Conservation (phyloP, 2,888 invertebrate genomes). For the Antheraea yamamai region DNA sequence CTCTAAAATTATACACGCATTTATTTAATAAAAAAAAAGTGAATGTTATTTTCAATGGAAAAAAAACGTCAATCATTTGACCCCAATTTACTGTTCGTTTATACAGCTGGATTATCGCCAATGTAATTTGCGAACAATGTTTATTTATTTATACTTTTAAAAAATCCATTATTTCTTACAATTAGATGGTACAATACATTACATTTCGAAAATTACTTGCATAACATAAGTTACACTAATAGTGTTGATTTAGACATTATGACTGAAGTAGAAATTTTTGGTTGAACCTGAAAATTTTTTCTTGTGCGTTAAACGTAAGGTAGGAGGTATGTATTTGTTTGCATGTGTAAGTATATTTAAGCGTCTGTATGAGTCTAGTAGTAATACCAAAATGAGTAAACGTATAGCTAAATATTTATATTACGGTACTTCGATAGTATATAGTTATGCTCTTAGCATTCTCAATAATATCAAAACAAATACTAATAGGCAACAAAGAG, state of each 20-base stretch:
- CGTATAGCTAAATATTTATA: too few relatives aligned
- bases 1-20: not conserved
- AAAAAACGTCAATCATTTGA: not conserved
- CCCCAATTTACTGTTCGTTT: constrained; percentile 43
- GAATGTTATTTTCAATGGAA: not conserved
- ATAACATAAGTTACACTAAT: not conserved
- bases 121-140: constrained; percentile 41
- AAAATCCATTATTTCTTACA: constrained; percentile 23
- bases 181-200: not conserved
- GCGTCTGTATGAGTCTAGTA: too few relatives aligned
- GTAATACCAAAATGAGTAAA: too few relatives aligned
- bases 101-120: constrained; percentile 53
- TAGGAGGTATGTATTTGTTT: too few relatives aligned
- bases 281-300: too few relatives aligned
- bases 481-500: too few relatives aligned
- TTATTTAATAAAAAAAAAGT: not conserved
- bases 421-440: too few relatives aligned
- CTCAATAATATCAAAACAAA: too few relatives aligned
- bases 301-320: too few relatives aligned
- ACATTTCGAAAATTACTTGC: not conserved
- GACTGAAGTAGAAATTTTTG: not conserved
- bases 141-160: constrained; percentile 30
- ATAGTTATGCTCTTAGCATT: too few relatives aligned
- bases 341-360: too few relatives aligned
- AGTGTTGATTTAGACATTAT: not conserved